These are phyloP conservation scores for Sitta europaea DNA, from an alignment of 2,113 vertebrate species.

Conservation along the genomic window DNA sequence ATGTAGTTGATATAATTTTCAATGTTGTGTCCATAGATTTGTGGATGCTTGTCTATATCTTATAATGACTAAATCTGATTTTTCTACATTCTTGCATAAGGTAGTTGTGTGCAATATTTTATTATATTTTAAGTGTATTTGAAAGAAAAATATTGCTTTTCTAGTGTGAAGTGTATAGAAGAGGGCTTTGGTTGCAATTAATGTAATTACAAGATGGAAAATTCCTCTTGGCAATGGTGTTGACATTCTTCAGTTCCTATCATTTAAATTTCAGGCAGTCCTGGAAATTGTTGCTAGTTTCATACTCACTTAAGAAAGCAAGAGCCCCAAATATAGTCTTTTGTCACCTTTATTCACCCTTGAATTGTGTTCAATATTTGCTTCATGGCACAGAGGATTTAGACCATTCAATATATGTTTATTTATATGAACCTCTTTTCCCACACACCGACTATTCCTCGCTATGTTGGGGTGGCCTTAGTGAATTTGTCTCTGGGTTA, in stretches of 20 bases:
- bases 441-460: neutral
- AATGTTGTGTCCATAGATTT: neutral
- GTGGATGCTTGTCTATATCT: neutral
- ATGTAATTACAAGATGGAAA: constrained; percentile 13
- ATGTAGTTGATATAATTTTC: neutral
- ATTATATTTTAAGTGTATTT: neutral
- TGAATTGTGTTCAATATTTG: neutral
- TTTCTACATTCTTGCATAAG: neutral
- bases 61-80: neutral
- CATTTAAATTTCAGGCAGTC: neutral
- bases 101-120: neutral
- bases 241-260: neutral
- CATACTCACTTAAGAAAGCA: constrained; percentile 2
- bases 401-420: neutral
- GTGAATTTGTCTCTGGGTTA: neutral
- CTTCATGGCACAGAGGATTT: neutral
- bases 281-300: constrained; percentile 11
- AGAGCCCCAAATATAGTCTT: neutral
- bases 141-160: constrained; percentile 30
- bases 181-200: neutral
- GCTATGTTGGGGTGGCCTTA: neutral
- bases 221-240: neutral
- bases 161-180: neutral
- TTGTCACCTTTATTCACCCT: neutral
- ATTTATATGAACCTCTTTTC: neutral